phyloP scores from a whole-genome alignment of 2,113 vertebrate species.

The Sinocyclocheilus anshuiensis region DNA sequence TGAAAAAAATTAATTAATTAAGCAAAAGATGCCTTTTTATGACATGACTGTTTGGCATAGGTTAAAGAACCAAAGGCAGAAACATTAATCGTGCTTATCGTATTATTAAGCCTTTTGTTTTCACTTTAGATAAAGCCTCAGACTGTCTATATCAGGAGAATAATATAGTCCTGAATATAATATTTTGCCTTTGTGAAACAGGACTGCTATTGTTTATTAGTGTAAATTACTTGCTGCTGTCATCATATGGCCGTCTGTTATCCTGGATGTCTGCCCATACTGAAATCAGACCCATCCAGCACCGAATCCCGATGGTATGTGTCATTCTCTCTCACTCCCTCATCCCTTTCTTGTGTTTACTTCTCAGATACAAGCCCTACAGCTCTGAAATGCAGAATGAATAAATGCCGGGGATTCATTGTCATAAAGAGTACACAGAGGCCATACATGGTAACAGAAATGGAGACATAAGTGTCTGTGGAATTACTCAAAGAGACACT shows the following conservation, averaged over 20 bases:
- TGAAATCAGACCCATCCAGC: conserved; percentile 16
- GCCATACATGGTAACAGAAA: conserved; percentile 61
- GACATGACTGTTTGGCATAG: neutral
- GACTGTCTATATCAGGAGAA: neutral
- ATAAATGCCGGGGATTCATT: conserved; percentile 53
- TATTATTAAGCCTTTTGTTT: neutral
- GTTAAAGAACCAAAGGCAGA: neutral
- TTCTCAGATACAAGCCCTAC: conserved; percentile 23
- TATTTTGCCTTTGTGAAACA: neutral
- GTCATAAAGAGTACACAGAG: conserved; percentile 51
- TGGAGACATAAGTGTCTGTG: conserved; percentile 30
- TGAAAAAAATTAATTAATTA: neutral
- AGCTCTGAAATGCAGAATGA: conserved; percentile 52
- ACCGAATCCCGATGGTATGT: neutral
- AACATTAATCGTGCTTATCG: neutral
- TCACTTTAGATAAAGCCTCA: neutral
- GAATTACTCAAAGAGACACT: conserved; percentile 1
- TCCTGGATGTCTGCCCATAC: neutral
- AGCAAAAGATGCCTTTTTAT: neutral
- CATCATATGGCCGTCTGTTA: neutral
- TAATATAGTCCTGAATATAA: neutral
- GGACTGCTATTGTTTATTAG: neutral
- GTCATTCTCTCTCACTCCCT: conserved; percentile 31
- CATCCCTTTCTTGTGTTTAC: conserved; percentile 36
- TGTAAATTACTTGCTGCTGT: neutral